Conservation (phyloP, 2,888 invertebrate species). For the Euplagia quadripunctaria region DNA sequence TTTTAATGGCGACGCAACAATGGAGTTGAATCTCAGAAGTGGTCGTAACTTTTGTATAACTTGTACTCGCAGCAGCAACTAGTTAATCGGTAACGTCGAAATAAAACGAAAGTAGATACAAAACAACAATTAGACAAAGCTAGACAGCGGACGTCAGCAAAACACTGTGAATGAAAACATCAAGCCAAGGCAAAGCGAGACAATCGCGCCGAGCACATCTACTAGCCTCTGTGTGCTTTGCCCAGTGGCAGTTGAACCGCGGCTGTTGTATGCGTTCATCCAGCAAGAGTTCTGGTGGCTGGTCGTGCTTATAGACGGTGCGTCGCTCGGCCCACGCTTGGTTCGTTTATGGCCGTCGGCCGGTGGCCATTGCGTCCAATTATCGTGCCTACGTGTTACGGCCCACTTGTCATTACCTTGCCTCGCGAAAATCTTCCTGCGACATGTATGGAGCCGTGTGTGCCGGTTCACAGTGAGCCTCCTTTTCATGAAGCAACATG, state of each 20-base stretch:
- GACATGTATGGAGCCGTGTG: slow-evolving; percentile 63
- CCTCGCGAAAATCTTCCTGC: slow-evolving; percentile 79
- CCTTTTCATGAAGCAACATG: slow-evolving; percentile 39
- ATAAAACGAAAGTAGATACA: slow-evolving; percentile 69
- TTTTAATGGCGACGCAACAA: slow-evolving; percentile 32
- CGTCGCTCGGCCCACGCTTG: slow-evolving; percentile 80
- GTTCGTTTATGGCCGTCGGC: slow-evolving; percentile 78
- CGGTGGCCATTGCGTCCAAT: slow-evolving; percentile 83
- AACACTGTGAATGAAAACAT: slow-evolving; percentile 84
- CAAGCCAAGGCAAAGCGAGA: slow-evolving; percentile 68
- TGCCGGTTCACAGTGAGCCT: slow-evolving; percentile 39
- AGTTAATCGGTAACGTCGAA: slow-evolving; percentile 45
- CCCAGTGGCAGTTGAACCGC: slow-evolving; percentile 61
- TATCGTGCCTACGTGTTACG: slow-evolving; percentile 84
- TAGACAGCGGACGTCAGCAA: slow-evolving; percentile 70
- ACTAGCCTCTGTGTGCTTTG: slow-evolving; percentile 54
- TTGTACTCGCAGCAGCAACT: slow-evolving; percentile 27
- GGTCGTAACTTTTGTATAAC: slow-evolving; percentile 20
- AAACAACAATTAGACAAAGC: slow-evolving; percentile 60
- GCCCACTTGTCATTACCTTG: slow-evolving; percentile 82
- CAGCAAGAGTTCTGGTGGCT: slow-evolving; percentile 53
- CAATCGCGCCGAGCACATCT: slow-evolving; percentile 70
- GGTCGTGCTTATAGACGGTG: slow-evolving; percentile 73
- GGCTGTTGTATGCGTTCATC: slow-evolving; percentile 17
- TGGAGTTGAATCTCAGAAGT: slow-evolving; percentile 24